These are phyloP conservation scores for Phycodurus eques DNA, from an alignment of 2,113 vertebrate species.

Conservation along the genomic window DNA sequence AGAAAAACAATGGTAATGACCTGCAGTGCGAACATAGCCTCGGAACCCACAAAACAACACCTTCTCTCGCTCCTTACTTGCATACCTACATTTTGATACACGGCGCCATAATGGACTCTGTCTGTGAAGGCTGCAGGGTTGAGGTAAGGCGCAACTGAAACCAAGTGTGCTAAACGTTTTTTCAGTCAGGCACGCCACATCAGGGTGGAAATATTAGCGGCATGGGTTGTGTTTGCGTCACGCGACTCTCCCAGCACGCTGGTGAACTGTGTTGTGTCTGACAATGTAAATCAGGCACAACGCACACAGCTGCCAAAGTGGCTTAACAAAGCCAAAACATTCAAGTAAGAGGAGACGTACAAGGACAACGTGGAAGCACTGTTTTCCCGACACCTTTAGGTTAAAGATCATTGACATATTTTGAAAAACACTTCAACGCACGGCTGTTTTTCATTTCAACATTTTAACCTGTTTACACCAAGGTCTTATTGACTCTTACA, in stretches of 20 bases:
- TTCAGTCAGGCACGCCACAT: constrained; percentile 28
- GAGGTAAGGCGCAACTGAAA: constrained; percentile 1
- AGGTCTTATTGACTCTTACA: constrained; percentile 1
- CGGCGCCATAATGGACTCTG: constrained; percentile 32
- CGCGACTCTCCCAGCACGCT: constrained; percentile 4
- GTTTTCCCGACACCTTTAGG: constrained; percentile 2
- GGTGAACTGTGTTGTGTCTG: constrained; percentile 21
- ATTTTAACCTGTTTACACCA: not conserved
- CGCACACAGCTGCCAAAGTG: constrained; percentile 28
- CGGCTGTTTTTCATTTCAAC: constrained; percentile 6
- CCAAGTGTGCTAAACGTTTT: constrained; percentile 47
- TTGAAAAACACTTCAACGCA: not conserved
- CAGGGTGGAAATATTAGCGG: constrained; percentile 44
- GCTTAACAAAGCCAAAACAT: constrained; percentile 11
- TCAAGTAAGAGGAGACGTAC: not conserved
- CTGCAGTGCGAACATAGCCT: too few species aligned
- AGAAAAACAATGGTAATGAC: too few species aligned
- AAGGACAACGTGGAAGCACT: constrained; percentile 25
- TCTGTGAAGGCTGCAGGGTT: constrained; percentile 33
- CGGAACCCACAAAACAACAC: not conserved
- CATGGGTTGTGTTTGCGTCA: constrained; percentile 16
- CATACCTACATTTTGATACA: constrained; percentile 11
- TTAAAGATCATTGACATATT: constrained; percentile 7
- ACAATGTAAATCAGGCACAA: constrained; percentile 26
- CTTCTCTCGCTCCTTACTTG: too few species aligned